Evolutionary conservation across 1,140 invertebrate species (phyloP).

Genomic region (Ericerus pela): DNA sequence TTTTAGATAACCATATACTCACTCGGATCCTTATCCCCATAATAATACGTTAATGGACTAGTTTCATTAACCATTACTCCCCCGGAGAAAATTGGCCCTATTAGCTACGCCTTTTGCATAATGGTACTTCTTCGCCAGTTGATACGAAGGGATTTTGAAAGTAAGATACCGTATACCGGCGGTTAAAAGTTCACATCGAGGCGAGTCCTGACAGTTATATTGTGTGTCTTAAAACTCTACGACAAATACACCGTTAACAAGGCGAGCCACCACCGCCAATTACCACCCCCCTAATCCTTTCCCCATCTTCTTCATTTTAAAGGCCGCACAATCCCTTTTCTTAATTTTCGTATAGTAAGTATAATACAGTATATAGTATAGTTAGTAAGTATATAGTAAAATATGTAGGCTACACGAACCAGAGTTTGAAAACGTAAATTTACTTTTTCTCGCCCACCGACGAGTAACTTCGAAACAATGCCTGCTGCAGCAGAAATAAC

Average conservation of each 20-base stretch:
- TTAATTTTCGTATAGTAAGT: too few relatives aligned
- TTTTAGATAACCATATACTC: too few relatives aligned
- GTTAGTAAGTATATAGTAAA: too few relatives aligned
- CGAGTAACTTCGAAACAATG: too few relatives aligned
- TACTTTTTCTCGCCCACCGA: too few relatives aligned
- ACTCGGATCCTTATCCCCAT: too few relatives aligned
- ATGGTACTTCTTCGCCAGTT: slow-evolving; percentile 3
- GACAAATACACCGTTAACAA: slow-evolving; percentile 6
- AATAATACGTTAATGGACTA: slow-evolving; percentile 7
- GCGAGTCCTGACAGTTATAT: too few relatives aligned
- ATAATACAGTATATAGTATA: too few relatives aligned
- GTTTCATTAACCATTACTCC: slow-evolving; percentile 8
- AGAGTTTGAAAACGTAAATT: too few relatives aligned
- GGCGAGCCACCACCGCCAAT: slow-evolving; percentile 2
- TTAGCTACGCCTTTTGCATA: slow-evolving; percentile 6
- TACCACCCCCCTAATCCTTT: not conserved
- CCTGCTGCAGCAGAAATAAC: too few relatives aligned
- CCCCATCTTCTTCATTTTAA: not conserved
- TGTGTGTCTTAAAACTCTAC: slow-evolving; percentile 6
- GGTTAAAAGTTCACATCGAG: slow-evolving; percentile 7
- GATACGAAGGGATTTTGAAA: slow-evolving; percentile 2
- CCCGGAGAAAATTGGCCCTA: slow-evolving; percentile 6
- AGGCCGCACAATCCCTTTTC: not conserved
- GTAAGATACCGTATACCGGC: slow-evolving; percentile 1
- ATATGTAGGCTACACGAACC: too few relatives aligned